Conservation (phyloP, 2,888 invertebrate genomes). For the Perithous albicinctus region DNA sequence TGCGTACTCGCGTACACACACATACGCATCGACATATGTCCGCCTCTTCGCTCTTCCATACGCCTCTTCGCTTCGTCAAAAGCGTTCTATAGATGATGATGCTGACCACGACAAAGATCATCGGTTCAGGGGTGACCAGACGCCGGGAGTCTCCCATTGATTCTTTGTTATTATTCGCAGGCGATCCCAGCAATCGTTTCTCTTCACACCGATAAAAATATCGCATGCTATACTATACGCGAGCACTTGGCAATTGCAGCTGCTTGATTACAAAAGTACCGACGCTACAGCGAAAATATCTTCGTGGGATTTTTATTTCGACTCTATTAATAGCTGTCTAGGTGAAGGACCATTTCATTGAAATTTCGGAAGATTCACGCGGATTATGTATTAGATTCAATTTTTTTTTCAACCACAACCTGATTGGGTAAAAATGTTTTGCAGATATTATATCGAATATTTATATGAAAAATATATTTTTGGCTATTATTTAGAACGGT, state of each 20-base stretch:
- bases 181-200: background rate
- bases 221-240: background rate
- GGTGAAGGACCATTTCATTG: background rate
- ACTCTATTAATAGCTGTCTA: background rate
- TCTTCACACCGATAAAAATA: conserved; percentile 28
- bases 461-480: too few relatives aligned
- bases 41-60: background rate
- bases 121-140: background rate
- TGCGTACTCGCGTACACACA: too few relatives aligned
- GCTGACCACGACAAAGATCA: conserved; percentile 24
- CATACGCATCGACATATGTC: too few relatives aligned
- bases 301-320: background rate
- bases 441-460: too few relatives aligned
- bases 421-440: too few relatives aligned
- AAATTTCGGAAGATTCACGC: background rate
- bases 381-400: too few relatives aligned
- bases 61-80: background rate
- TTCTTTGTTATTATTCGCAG: conserved; percentile 28
- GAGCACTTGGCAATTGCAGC: conserved; percentile 11
- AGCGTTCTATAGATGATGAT: background rate
- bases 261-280: conserved; percentile 9
- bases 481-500: too few relatives aligned
- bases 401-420: too few relatives aligned
- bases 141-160: conserved; percentile 24
- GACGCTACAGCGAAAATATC: background rate